Evolutionary conservation across 2,797 vertebrate species (phyloP).

Genomic region (Buphagus erythrorhynchus): DNA sequence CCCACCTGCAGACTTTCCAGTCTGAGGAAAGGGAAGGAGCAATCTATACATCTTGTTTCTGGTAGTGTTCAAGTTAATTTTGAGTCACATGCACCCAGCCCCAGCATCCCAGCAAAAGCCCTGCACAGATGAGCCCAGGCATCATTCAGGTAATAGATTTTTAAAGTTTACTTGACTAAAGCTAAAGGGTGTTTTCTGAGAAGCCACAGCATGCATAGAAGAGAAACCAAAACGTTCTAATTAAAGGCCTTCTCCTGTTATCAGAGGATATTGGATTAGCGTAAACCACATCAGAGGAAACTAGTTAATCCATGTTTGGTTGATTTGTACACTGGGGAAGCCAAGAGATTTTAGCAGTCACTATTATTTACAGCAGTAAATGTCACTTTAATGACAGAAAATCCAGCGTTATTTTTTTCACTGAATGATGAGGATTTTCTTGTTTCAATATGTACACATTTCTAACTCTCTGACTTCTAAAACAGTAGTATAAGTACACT

Average conservation of each 20-base stretch:
- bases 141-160: background rate
- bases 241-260: conserved; percentile 31
- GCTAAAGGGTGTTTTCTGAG: background rate
- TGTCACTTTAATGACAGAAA: conserved; percentile 43
- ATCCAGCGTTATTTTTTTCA: background rate
- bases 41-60: background rate
- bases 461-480: background rate
- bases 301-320: conserved; percentile 27
- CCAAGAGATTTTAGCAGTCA: conserved; percentile 34
- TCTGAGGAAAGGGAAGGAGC: background rate
- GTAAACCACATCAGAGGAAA: conserved; percentile 42
- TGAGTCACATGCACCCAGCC: background rate
- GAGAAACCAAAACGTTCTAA: background rate
- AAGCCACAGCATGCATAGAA: background rate
- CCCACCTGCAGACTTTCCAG: background rate
- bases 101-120: background rate
- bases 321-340: conserved; percentile 12
- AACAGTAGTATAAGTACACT: background rate
- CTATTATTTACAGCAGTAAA: conserved; percentile 41
- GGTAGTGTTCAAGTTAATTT: background rate
- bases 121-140: background rate
- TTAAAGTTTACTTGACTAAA: background rate
- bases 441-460: background rate
- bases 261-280: conserved; percentile 29
- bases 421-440: background rate